Base-by-base conservation (phyloP, 2,113 vertebrate genomes). In the Corythornis vintsioides region DNA sequence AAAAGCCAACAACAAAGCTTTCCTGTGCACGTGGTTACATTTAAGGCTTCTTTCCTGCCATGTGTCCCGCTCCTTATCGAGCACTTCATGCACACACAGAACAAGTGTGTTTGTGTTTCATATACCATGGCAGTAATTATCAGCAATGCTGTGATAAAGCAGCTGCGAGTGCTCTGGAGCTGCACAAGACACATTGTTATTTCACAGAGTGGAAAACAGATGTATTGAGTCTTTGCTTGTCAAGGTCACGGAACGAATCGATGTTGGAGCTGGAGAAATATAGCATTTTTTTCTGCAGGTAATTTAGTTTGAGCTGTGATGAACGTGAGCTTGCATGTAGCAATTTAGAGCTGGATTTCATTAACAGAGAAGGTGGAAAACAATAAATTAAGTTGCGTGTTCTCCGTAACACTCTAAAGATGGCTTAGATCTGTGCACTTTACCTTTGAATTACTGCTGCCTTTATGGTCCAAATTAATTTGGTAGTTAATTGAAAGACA, bases 151-250 rank as follows among this genome's bases (percentile, higher is more conserved):
- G 19, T 11, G 82, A 94, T 87, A 93, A 78, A 73, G 87, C 76
- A 83, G 84, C 84, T 80, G 45, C 7, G 48, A 90, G 84, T 55
- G 74, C 71, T 70, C 28, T 55, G 67, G 60, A 86, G 91, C 85
- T 88, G 52, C 50, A 77, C 67, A 40, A 90, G 87, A 67, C 67
- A 79, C 74, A 21, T 35, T 73, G 79, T 78, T 88, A 65, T 87
- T 95, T 76, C 21, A 96, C 63, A 79, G 63, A 47, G 50, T 90
- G 86, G 83, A 86, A 94, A 93, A 89, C 1, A 17, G 55, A 84
- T 25, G 53, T 50, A 85, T 76, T 17, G 40, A 94, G 72, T 28
- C 78, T 87, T 82, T 56, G 45, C 84, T 60, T 87, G 82, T 92
- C 89, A 95, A 96, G 95, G 96, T 96, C 91, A 96, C 2, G 1